Evolutionary conservation across 2,888 invertebrate genomes (phyloP), one percentile per base, ranked within the genome.

Genomic region (Saturnia japonica): DNA sequence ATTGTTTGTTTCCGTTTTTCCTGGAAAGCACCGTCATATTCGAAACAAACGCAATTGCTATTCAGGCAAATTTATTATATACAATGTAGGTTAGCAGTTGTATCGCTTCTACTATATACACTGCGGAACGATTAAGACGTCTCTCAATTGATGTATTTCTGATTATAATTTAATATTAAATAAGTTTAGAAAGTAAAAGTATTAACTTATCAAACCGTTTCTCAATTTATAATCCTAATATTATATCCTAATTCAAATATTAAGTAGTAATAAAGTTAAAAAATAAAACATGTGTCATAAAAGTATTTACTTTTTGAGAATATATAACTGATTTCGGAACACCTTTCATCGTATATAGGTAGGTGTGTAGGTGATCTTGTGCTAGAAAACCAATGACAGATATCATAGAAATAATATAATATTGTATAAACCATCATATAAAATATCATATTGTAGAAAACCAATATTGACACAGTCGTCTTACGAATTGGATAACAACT

Each of bases 1-100:
- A 77, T 79, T 82, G 80, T 85, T 82, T 81, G 79, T 86, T 85
- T 85, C 86, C 85, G 81, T 79, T 83, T 81, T 90, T 87, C 87
- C 82, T 76, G 80, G 89, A 89, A 90, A 85, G 78, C 84, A 72
- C 76, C 76, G 81, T 85, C 83, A 86, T 74, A 80, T 73, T 74
- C 74, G 73, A 72, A 71, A 70, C 70, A 71, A 68, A 69, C 47
- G 68, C 68, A 76, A 72, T 70, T 71, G 60, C 71, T 68, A 72
- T 74, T 71, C 47, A 70, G 19, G 72, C 74, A 74, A 68, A 68
- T 62, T 68, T 42, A 70, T 73, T 62, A 70, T 28, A 67, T 66
- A 72, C 68, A 72, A 77, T 76, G 71, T 77, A 70, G 74, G 77
- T 72, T 74, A 78, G 70, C 54, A 67, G 70, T 28, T 28, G 67